Conservation (phyloP, 2,888 invertebrate species). For the Cryptocephalus moraei region DNA sequence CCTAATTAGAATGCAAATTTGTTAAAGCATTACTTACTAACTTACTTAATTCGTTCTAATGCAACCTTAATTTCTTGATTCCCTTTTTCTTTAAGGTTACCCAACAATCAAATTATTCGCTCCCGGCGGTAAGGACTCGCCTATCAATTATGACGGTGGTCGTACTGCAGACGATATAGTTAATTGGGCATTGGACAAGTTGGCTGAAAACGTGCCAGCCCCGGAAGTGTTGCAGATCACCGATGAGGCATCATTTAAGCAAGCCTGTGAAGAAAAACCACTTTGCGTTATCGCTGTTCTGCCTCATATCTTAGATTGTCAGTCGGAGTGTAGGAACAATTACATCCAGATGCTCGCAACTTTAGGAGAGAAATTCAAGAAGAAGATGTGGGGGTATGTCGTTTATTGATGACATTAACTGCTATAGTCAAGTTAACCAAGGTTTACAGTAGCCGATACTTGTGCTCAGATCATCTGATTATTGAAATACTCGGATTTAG, state of each 20-base stretch:
- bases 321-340: slow-evolving; percentile 81
- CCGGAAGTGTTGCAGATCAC: slow-evolving; percentile 66
- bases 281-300: slow-evolving; percentile 86
- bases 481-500: no score
- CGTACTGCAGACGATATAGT: slow-evolving; percentile 85
- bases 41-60: no score
- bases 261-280: slow-evolving; percentile 76
- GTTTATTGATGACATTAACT: background rate
- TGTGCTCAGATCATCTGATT: no score
- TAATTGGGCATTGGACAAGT: slow-evolving; percentile 76
- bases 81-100: slow-evolving; percentile 56
- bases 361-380: slow-evolving; percentile 85
- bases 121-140: slow-evolving; percentile 65
- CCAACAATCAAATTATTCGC: slow-evolving; percentile 93
- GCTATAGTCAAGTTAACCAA: no score
- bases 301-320: slow-evolving; percentile 94
- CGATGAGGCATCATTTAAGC: slow-evolving; percentile 52
- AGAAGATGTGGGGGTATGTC: slow-evolving; percentile 75
- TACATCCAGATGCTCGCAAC: slow-evolving; percentile 64
- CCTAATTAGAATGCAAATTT: no score
- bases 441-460: no score
- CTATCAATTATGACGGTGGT: slow-evolving; percentile 86
- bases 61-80: no score
- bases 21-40: no score
- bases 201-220: slow-evolving; percentile 76